phyloP scores from a whole-genome alignment of 1,140 invertebrate genomes.

The Nephila pilipes region DNA sequence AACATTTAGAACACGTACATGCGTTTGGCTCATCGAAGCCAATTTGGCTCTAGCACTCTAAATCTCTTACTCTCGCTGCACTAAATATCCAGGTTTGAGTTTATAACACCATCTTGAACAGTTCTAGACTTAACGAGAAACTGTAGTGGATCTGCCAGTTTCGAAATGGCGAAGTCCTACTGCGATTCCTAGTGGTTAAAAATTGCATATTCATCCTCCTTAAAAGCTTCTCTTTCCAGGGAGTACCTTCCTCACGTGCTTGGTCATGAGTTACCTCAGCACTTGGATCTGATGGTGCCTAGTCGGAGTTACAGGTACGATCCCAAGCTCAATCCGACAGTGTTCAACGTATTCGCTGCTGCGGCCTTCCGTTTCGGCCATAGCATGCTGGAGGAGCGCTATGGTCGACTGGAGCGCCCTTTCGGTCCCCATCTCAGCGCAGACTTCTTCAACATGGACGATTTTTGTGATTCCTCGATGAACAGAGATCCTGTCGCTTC shows the following conservation, averaged over 20 bases:
- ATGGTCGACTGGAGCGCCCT: background rate
- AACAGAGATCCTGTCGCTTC: background rate
- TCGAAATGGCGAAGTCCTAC: too few relatives aligned
- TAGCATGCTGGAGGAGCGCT: conserved; percentile 87
- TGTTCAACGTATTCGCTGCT: conserved; percentile 97
- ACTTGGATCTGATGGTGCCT: conserved; percentile 83
- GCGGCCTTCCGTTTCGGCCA: conserved; percentile 98
- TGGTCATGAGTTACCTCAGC: conserved; percentile 84
- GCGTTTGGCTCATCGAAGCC: too few relatives aligned
- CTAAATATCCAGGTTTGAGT: too few relatives aligned
- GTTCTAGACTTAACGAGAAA: too few relatives aligned
- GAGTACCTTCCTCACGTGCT: conserved; percentile 95
- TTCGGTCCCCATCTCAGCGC: background rate
- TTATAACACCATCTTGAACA: too few relatives aligned
- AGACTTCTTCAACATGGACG: conserved; percentile 71
- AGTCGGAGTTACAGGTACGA: conserved; percentile 86
- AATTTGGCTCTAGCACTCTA: too few relatives aligned
- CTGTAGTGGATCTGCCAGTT: too few relatives aligned
- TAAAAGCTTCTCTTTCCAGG: conserved; percentile 84
- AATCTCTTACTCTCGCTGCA: too few relatives aligned
- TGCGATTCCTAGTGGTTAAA: too few relatives aligned
- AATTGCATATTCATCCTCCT: too few relatives aligned
- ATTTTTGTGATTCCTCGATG: conserved; percentile 2
- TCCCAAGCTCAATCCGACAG: conserved; percentile 89
- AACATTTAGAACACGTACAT: too few relatives aligned